These are phyloP conservation scores for Tragelaphus oryx DNA, from an alignment of 2,797 vertebrate genomes.

Conservation along the genomic window DNA sequence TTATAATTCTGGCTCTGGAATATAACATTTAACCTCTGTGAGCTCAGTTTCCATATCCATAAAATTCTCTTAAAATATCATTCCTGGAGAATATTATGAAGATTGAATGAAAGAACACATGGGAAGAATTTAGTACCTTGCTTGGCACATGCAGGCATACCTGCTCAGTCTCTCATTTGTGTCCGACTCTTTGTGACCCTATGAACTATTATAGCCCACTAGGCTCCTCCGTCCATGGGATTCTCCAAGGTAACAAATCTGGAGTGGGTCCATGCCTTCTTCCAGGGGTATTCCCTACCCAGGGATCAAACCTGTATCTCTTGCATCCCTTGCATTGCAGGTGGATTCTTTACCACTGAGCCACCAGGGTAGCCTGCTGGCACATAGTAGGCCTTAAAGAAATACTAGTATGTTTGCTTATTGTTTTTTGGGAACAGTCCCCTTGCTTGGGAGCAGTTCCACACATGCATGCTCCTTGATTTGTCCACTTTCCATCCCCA, in stretches of 20 bases:
- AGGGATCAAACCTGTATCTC: neutral
- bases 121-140: neutral
- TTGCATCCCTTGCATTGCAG: neutral
- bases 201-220: neutral
- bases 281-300: neutral
- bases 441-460: neutral
- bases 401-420: neutral
- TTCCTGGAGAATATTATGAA: neutral
- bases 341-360: neutral
- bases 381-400: neutral
- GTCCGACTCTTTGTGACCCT: neutral
- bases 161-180: neutral
- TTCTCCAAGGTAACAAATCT: neutral
- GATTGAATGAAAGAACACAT: neutral
- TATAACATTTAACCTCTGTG: neutral
- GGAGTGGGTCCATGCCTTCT: neutral
- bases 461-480: neutral
- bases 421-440: neutral
- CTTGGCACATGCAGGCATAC: neutral
- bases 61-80: neutral
- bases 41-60: neutral
- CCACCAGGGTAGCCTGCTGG: neutral
- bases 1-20: constrained; percentile 4
- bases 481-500: no score
- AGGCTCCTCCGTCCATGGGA: neutral